These are phyloP conservation scores for Delichon dasypus DNA, from an alignment of 2,797 vertebrate species.

Conservation along the genomic window DNA sequence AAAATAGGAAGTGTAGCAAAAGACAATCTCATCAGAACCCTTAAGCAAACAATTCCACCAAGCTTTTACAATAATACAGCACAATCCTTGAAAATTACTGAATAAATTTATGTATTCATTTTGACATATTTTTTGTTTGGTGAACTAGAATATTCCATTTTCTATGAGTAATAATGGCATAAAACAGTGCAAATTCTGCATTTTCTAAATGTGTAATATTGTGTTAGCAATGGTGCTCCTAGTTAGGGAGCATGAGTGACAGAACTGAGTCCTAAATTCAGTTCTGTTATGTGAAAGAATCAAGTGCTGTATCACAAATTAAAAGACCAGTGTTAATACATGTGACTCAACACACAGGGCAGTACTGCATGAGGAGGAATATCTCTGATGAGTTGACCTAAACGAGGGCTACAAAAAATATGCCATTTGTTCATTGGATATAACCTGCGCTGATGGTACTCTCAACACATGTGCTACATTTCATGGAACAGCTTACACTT, in stretches of 20 bases:
- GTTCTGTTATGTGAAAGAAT: background rate
- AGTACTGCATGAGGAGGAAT: background rate
- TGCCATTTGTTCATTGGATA: background rate
- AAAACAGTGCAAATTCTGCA: background rate
- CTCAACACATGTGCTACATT: background rate
- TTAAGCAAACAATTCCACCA: background rate
- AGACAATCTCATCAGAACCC: background rate
- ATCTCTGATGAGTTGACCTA: background rate
- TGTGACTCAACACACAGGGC: background rate
- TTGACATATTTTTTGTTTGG: background rate
- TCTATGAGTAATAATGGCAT: background rate
- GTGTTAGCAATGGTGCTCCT: background rate
- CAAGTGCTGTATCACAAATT: accelerated
- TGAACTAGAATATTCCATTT: background rate
- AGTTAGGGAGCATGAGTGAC: background rate
- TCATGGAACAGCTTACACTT: background rate
- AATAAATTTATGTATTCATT: background rate
- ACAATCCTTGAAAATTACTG: background rate
- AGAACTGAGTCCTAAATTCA: background rate
- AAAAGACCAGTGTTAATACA: background rate
- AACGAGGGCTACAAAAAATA: background rate
- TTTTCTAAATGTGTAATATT: background rate
- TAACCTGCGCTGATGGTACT: background rate
- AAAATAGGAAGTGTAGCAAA: background rate
- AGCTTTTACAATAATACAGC: background rate